Evolutionary conservation across 2,888 invertebrate genomes (phyloP).

Genomic region (Brenthis ino): DNA sequence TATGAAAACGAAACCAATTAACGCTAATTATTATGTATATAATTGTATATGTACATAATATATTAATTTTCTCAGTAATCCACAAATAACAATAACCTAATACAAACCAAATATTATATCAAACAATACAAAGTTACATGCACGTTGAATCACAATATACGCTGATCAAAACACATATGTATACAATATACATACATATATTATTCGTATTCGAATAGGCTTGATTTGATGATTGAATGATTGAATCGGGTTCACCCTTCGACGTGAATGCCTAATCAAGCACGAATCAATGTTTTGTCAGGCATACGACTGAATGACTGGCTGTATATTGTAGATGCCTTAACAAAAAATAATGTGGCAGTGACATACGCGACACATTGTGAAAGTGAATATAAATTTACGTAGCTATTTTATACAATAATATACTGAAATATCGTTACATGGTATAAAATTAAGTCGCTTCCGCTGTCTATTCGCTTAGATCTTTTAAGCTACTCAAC

Average conservation of each 20-base stretch:
- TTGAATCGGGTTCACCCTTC: slow-evolving; percentile 51
- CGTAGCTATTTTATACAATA: neutral
- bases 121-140: slow-evolving; percentile 21
- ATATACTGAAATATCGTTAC: too few species aligned
- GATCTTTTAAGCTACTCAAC: too few species aligned
- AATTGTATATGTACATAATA: neutral
- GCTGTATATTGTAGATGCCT: slow-evolving; percentile 18
- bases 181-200: slow-evolving; percentile 25
- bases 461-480: too few species aligned
- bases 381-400: neutral
- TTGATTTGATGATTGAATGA: slow-evolving; percentile 60
- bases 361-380: neutral
- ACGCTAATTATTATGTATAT: neutral
- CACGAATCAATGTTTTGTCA: slow-evolving; percentile 64
- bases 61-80: slow-evolving; percentile 11
- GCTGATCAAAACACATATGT: slow-evolving; percentile 29
- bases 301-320: slow-evolving; percentile 43
- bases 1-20: slow-evolving; percentile 1
- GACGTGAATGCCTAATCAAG: slow-evolving; percentile 60
- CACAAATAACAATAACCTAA: slow-evolving; percentile 13
- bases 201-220: slow-evolving; percentile 29
- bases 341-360: slow-evolving; percentile 13
- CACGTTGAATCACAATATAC: slow-evolving; percentile 21
- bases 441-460: too few species aligned
- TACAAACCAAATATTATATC: slow-evolving; percentile 8